Evolutionary conservation across 2,113 vertebrate genomes (phyloP).

Genomic region (Crotalus helleri): DNA sequence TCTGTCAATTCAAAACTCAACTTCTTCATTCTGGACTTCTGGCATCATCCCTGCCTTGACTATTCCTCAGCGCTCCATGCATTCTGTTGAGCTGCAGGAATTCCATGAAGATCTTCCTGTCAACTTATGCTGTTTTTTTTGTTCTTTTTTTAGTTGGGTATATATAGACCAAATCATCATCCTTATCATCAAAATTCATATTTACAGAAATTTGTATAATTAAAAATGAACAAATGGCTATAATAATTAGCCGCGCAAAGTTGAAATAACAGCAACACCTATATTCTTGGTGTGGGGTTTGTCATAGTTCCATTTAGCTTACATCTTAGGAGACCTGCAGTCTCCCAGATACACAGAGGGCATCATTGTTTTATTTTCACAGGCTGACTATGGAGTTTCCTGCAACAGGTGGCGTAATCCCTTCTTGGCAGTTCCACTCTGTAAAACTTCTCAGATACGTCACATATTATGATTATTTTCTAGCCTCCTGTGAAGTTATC

Average conservation of each 20-base stretch:
- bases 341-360: background rate
- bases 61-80: background rate
- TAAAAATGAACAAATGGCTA: background rate
- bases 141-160: background rate
- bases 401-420: slow-evolving; percentile 58
- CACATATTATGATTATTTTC: slow-evolving; percentile 56
- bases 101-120: background rate
- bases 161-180: background rate
- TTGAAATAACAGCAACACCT: background rate
- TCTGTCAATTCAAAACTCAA: background rate
- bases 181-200: background rate
- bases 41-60: background rate
- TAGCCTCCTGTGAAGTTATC: slow-evolving; percentile 63
- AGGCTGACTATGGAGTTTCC: slow-evolving; percentile 73
- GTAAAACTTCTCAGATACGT: slow-evolving; percentile 64
- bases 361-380: slow-evolving; percentile 24
- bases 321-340: background rate
- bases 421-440: slow-evolving; percentile 62
- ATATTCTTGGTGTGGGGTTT: background rate
- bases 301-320: background rate
- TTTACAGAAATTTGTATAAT: background rate
- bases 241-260: background rate
- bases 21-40: background rate
- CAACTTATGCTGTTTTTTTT: background rate
- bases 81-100: background rate